Percentiles rank a stretch among this genome's conserved stretches.
These are phyloP conservation scores for Axinella damicornis DNA, from an alignment of 37 sponge, comb jelly and placozoan genomes.

Conservation along the genomic window DNA sequence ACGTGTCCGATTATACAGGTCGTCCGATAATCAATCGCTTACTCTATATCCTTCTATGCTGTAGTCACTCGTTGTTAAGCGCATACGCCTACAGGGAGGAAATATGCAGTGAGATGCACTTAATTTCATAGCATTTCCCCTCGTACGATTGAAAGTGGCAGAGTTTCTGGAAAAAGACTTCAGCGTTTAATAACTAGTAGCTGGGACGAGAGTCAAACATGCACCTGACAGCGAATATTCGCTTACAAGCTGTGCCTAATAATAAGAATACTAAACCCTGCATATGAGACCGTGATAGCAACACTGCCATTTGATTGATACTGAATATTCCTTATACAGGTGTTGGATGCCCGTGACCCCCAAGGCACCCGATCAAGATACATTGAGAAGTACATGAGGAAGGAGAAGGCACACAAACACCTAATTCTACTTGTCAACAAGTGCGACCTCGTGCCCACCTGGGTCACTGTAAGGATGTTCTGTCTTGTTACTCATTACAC, in stretches of 20 bases:
- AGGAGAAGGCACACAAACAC: slow-evolving; percentile 97
- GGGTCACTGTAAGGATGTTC: slow-evolving; percentile 87
- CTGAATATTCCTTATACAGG: slow-evolving; percentile 76
- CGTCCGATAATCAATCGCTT: too few relatives aligned
- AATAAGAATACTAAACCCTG: not conserved
- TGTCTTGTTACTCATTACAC: too few relatives aligned
- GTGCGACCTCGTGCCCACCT: slow-evolving; percentile 98
- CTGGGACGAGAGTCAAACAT: too few relatives aligned
- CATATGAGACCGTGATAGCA: not conserved
- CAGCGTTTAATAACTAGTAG: too few relatives aligned
- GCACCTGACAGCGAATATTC: too few relatives aligned
- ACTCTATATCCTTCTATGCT: too few relatives aligned
- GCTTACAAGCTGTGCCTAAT: not conserved
- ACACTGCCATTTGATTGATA: not conserved
- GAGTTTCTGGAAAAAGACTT: too few relatives aligned
- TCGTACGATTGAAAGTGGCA: too few relatives aligned
- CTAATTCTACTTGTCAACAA: slow-evolving; percentile 96
- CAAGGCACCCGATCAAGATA: slow-evolving; percentile 92
- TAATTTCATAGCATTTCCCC: too few relatives aligned
- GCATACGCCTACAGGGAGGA: too few relatives aligned
- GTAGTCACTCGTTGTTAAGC: not conserved
- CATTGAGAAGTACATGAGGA: slow-evolving; percentile 87
- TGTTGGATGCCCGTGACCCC: slow-evolving; percentile 97
- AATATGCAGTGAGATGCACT: too few relatives aligned
- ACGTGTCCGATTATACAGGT: too few relatives aligned